Evolutionary conservation across 2,797 vertebrate genomes (phyloP).

Genomic region (Molossus molossus): DNA sequence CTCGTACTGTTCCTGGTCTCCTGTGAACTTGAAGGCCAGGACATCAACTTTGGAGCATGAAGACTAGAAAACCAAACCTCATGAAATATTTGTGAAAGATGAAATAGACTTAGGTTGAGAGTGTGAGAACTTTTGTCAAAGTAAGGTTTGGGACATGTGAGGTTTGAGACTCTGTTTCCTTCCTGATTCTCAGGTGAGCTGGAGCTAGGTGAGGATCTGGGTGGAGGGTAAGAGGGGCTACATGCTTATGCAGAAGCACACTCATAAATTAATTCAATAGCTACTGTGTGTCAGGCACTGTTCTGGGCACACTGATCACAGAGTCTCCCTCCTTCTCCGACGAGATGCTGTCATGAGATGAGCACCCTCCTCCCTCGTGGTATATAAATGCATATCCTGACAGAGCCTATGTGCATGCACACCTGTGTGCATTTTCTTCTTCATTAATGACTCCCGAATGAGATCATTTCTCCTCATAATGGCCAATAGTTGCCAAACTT

Average conservation of each 20-base stretch:
- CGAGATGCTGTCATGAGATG: neutral
- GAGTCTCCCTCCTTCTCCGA: neutral
- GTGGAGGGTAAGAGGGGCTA: neutral
- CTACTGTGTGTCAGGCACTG: neutral
- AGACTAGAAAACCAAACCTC: constrained; percentile 20
- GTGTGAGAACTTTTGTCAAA: neutral
- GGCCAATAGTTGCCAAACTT: constrained; percentile 53
- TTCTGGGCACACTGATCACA: neutral
- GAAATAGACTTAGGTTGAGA: neutral
- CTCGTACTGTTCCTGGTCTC: neutral
- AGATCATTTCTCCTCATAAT: constrained; percentile 52
- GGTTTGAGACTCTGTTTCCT: neutral
- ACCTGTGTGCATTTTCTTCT: constrained; percentile 57
- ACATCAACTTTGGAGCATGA: neutral
- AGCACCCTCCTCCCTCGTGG: neutral
- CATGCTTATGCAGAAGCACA: neutral
- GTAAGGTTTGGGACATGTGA: neutral
- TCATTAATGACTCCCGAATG: constrained; percentile 51
- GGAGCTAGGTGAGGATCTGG: neutral
- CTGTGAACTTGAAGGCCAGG: neutral
- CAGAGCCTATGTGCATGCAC: too few relatives aligned
- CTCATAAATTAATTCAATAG: neutral
- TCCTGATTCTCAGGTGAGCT: neutral
- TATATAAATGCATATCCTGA: neutral
- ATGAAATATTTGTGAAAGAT: constrained; percentile 5